Base-by-base conservation (phyloP, 2,797 vertebrate genomes). In the Kryptopterus vitreolus region DNA sequence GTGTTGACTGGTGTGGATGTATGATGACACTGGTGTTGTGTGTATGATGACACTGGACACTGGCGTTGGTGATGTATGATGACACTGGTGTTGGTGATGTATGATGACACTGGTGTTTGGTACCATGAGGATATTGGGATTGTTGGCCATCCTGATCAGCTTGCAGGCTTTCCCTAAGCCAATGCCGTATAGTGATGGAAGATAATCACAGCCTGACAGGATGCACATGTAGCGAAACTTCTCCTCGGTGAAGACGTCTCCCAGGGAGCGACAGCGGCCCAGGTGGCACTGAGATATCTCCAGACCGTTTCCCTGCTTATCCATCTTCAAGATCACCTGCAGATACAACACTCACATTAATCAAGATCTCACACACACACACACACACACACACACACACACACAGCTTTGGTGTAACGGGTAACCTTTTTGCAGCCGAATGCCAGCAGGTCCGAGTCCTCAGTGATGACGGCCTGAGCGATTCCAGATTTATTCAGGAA, bases 201-300 rank as follows among this genome's bases (percentile, higher is more conserved):
- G 93, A 65, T 99, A 99, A 88, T 99, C 98, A 18, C 98, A 99
- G 74, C 98, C 98, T 0, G 97, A 96, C 12, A 99, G 94, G 88
- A 99, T 99, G 87, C 98, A 99, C 98, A 99, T 99, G 76, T 99
- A 92, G 16, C 97, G 95, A 79, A 99, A 99, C 86, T 96, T 99
- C 85, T 99, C 97, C 87, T 99, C 96, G 0, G 98, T 99, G 89
- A 99, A 99, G 2, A 96, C 76, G 22, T 96, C 95, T 6, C 97
- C 96, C 22, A 99, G 94, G n/a, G 95, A 93, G 58, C 88, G 95
- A 81, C 96, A 98, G 86, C 95, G 96, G 35, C 98, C 98, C 31
- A 99, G 90, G 79, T 95, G 94, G 59, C 86, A 88, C 78, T 98
- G 96, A 75, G 96, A 95, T 20, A 99, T 94, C 86, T 99, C 97